Base-by-base conservation (phyloP, 2,888 invertebrate species). In the Pantelozetes paolii region DNA sequence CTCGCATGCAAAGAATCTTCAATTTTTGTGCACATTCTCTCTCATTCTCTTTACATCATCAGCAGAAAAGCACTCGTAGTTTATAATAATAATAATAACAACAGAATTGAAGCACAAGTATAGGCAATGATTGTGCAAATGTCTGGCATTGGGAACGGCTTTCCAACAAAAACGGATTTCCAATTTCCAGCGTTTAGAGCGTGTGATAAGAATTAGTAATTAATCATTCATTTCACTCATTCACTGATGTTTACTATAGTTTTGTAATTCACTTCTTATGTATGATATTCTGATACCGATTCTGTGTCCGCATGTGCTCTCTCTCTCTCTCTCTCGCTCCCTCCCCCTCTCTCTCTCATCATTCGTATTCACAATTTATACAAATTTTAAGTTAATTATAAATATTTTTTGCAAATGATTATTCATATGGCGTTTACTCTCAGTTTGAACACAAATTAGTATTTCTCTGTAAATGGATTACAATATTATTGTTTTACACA, bases 1-100 rank as follows among this genome's bases (percentile, higher is more conserved):
- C 57, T 40, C 40, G 15, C 57, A 57, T 26, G 26, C 20, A 20
- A 57, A 18, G 57, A 57, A 57, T 57, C 2, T 26, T 8, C 20
- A 57, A 57, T 50, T n/a, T n/a, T n/a, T n/a, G n/a, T n/a, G n/a
- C n/a, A n/a, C n/a, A n/a, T n/a, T n/a, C n/a, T n/a, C n/a, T n/a
- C n/a, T n/a, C n/a, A n/a, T n/a, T n/a, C n/a, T n/a, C n/a, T n/a
- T n/a, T n/a, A n/a, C n/a, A 50, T 50, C 50, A 50, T 50, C 50
- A n/a, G 50, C 50, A 50, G 40, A 50, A n/a, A 50, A 20, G 50
- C 50, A n/a, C 50, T 50, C 50, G 50, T 50, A n/a, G 50, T 50
- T 50, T 18, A 50, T 50, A 50, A 50, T 50, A 50, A 50, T 50
- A 50, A 50, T 50, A 50, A 50, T 50, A 50, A 50, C 20, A 50